Conservation (phyloP, 2,113 vertebrate species). For the pig (Sus scrofa) region DNA sequence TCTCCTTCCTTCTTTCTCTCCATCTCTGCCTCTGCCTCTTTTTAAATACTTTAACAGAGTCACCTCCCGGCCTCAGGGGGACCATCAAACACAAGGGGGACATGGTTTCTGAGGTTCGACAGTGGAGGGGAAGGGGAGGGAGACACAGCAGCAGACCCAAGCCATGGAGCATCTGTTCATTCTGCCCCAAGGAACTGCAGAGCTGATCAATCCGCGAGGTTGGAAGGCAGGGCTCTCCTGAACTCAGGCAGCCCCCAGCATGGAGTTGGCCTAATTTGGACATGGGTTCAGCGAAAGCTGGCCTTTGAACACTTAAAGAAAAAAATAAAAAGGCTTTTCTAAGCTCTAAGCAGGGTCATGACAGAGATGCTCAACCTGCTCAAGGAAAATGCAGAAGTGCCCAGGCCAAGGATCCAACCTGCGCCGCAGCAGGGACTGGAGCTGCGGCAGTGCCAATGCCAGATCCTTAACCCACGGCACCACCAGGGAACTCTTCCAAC, state of each 20-base stretch:
- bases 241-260: neutral
- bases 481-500: neutral
- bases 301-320: neutral
- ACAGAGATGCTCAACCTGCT: neutral
- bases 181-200: rapidly evolving
- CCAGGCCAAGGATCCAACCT: too few relatives aligned
- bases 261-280: conserved; percentile 20
- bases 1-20: neutral
- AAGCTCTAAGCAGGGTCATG: neutral
- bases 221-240: neutral
- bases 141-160: neutral
- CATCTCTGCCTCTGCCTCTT: neutral
- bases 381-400: neutral
- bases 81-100: neutral
- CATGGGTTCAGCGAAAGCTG: neutral
- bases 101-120: neutral
- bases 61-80: neutral
- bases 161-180: rapidly evolving
- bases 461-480: too few relatives aligned
- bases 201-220: neutral
- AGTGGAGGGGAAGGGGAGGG: neutral
- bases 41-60: neutral
- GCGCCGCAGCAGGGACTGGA: too few relatives aligned
- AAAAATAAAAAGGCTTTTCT: neutral
- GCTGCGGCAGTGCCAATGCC: too few relatives aligned